phyloP scores from a whole-genome alignment of 2,888 invertebrate species.

The Nudaria mundana region DNA sequence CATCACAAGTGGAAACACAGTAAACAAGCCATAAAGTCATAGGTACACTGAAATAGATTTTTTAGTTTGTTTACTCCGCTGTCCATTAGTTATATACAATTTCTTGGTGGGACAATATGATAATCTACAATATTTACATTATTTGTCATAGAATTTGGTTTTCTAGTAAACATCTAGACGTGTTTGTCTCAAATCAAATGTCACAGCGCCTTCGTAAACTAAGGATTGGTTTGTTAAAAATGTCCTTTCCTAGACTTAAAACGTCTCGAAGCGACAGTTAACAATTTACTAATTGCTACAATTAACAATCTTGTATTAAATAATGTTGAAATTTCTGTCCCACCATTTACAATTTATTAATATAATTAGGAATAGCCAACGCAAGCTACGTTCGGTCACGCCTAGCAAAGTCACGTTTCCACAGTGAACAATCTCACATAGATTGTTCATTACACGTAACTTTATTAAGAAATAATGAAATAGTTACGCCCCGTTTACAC shows the following conservation, averaged over 20 bases:
- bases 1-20: constrained; percentile 24
- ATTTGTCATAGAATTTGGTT: constrained; percentile 15
- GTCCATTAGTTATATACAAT: constrained; percentile 34
- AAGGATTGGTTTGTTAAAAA: background rate
- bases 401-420: constrained; percentile 28
- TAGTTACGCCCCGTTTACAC: no score
- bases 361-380: constrained; percentile 38
- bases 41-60: background rate
- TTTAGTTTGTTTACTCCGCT: constrained; percentile 34
- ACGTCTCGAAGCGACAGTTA: constrained; percentile 31
- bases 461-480: no score
- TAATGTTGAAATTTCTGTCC: constrained; percentile 49
- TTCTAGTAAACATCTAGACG: constrained; percentile 29
- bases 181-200: constrained; percentile 13
- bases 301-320: constrained; percentile 31
- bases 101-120: constrained; percentile 66
- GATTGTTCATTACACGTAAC: no score
- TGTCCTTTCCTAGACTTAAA: background rate
- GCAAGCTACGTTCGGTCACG: background rate
- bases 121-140: constrained; percentile 37
- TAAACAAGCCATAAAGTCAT: constrained; percentile 25
- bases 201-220: background rate
- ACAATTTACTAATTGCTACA: constrained; percentile 62
- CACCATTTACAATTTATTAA: constrained; percentile 45
- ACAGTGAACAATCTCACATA: constrained; percentile 25